Percentiles rank a stretch among this genome's conserved stretches.
phyloP scores from a whole-genome alignment of 2,797 vertebrate genomes.

The Ceyx erithaca region DNA sequence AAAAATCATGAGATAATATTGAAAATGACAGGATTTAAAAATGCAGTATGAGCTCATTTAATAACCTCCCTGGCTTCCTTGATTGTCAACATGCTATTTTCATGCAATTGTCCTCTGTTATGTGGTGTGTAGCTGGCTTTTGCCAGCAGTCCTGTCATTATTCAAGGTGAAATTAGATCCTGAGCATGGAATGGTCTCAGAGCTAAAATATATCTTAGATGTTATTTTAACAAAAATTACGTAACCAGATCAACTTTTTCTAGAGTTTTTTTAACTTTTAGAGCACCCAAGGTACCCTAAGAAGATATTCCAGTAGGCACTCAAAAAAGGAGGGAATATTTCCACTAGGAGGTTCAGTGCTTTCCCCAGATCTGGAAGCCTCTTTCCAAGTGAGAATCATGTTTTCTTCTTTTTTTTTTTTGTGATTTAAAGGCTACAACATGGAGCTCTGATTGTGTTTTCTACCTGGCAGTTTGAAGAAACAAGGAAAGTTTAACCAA shows the following conservation, averaged over 20 bases:
- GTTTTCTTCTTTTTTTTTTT: too few relatives aligned
- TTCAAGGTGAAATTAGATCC: neutral
- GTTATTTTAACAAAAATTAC: neutral
- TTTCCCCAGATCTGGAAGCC: neutral
- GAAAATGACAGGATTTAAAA: neutral
- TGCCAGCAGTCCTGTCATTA: neutral
- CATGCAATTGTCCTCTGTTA: neutral
- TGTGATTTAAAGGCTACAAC: neutral
- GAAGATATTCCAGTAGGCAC: neutral
- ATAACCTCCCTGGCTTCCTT: neutral
- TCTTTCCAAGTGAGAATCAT: neutral
- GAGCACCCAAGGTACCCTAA: too few relatives aligned
- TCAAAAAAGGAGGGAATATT: neutral
- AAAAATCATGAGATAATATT: neutral
- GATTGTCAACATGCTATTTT: neutral
- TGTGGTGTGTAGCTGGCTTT: neutral
- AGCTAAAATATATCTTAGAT: neutral
- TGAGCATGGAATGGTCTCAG: neutral
- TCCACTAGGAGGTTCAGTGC: neutral
- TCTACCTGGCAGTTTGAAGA: neutral
- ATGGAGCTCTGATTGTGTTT: rapidly evolving
- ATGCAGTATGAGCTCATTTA: neutral
- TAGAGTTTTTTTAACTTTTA: neutral
- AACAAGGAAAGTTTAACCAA: neutral
- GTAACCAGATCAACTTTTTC: neutral